A percentile compares a stretch with the other conserved stretches of the same genome.
These are phyloP conservation scores for Anagrus nilaparvatae DNA, from an alignment of 1,140 invertebrate genomes.

Conservation along the genomic window DNA sequence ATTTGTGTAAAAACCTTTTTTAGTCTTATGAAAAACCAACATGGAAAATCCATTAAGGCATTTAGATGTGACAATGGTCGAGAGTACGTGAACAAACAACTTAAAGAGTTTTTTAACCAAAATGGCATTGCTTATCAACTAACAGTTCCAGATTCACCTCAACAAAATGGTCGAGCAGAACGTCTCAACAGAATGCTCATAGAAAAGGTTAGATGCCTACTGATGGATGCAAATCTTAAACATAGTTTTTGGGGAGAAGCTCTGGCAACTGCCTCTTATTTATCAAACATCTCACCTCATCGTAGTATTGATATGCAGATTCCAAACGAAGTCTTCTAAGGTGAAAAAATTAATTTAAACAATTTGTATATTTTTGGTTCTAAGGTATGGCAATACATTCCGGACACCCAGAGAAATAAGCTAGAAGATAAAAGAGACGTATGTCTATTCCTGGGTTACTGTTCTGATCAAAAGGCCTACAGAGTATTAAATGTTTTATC, in stretches of 20 bases:
- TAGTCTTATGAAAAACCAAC: not conserved
- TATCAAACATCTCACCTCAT: not conserved
- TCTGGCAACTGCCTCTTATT: not conserved
- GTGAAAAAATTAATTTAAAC: too few species aligned
- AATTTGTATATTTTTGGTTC: too few species aligned
- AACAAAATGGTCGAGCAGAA: not conserved
- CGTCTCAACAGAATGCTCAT: not conserved
- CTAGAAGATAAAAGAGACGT: too few species aligned
- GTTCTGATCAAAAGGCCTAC: too few species aligned
- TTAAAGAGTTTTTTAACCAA: not conserved
- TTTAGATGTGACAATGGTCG: not conserved
- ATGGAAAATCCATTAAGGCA: not conserved
- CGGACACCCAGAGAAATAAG: too few species aligned
- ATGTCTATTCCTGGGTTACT: too few species aligned
- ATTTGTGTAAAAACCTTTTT: not conserved
- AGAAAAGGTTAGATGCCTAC: not conserved
- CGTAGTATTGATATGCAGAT: too few species aligned
- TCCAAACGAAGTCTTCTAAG: too few species aligned
- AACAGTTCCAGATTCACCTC: not conserved
- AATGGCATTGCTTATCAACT: not conserved
- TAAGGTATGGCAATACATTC: too few species aligned
- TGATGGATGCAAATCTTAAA: not conserved
- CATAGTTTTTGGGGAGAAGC: not conserved
- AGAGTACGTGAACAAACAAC: not conserved
- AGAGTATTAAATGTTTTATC: too few species aligned